Evolutionary conservation across 1,140 invertebrate species (phyloP), one percentile per base, ranked within the genome.

Genomic region (Euura saliciscinereae): DNA sequence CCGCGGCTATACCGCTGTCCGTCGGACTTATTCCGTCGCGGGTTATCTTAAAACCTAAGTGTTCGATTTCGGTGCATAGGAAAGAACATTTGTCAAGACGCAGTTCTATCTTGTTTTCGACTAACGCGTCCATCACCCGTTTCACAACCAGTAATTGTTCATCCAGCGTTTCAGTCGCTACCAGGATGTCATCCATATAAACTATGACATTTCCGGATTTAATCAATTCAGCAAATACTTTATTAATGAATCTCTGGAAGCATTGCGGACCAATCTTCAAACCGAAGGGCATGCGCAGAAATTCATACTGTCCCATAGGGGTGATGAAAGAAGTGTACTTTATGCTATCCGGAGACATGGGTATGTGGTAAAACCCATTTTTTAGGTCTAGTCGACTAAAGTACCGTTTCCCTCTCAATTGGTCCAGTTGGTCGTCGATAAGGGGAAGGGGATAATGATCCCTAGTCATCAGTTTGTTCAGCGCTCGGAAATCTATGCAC

Each of bases 401-500:
- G 64, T 75, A 78, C 44, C 65, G 69, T 71, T 75, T 71, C 4
- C 73, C 7, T 74, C 69, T 70, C 68, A 80, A 43, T 73, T 65
- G 13, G n/a, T 80, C 77, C 43, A 80, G 11, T 68, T 76, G 77
- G 42, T 89, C 86, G n/a, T 89, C 84, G n/a, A 91, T 88, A 2
- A 81, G 69, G 0, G 89, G 89, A 44, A 90, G 72, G 2, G 88
- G 89, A 76, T 80, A 89, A n/a, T 73, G 66, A 73, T 79, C 74
- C 45, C 76, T 79, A 3, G 73, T 13, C 4, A 75, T 79, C 3
- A 74, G 45, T 69, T 72, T 74, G 72, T 81, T 82, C 42, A 82
- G 66, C 4, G 44, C n/a, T 4, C 79, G 67, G 71, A 75, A 81
- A 68, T 82, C 81, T 4, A 81, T 69, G 51, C 78, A 80, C 66